Conservation (phyloP, 2,113 vertebrate species). For the Macquaria australasica region DNA sequence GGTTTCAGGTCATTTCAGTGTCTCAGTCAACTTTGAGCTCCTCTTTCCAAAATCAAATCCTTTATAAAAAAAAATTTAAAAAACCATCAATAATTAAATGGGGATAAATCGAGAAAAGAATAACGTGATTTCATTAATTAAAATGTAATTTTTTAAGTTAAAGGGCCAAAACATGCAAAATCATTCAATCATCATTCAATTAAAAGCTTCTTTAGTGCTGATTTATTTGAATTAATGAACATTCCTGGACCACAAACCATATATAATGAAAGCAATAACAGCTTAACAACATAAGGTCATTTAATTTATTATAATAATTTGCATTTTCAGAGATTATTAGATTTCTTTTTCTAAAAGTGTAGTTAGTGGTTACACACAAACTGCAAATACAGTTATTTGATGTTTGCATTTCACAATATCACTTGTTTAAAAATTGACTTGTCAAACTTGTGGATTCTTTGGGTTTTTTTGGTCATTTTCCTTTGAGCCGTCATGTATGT, state of each 20-base stretch:
- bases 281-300: neutral
- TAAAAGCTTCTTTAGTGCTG: neutral
- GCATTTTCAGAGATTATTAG: neutral
- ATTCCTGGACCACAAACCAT: conserved; percentile 7
- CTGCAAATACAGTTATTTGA: conserved; percentile 1
- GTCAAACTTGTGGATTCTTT: neutral
- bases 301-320: neutral
- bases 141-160: neutral
- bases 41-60: neutral
- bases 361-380: neutral
- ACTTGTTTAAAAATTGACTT: neutral
- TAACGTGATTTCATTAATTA: neutral
- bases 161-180: conserved; percentile 1
- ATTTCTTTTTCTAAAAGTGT: conserved; percentile 1
- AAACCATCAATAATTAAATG: too few relatives aligned
- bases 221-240: neutral
- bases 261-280: conserved; percentile 41
- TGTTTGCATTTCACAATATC: conserved; percentile 15
- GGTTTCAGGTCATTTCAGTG: neutral
- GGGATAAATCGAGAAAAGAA: neutral
- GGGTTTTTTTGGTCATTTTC: conserved; percentile 5
- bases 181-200: neutral
- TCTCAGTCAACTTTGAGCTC: neutral
- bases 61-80: neutral
- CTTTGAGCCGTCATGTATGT: conserved; percentile 16